phyloP scores from a whole-genome alignment of 1,140 invertebrate genomes.

The Rhagoletis pomonella region DNA sequence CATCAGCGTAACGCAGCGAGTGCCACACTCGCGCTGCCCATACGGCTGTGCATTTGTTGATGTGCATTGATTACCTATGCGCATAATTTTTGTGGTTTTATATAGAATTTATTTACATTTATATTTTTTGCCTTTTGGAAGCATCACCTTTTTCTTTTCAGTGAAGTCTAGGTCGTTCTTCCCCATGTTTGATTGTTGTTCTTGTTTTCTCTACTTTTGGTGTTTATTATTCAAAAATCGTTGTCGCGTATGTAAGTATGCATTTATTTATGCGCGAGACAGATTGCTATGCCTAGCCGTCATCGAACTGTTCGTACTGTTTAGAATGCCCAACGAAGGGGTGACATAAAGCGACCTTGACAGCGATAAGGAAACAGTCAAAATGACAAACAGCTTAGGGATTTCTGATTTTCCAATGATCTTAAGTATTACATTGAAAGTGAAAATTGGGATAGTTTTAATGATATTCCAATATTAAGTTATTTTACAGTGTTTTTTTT shows the following conservation, averaged over 20 bases:
- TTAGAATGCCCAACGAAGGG: background rate
- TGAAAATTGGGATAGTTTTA: constrained; percentile 3
- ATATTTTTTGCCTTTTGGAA: constrained; percentile 33
- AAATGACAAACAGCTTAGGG: constrained; percentile 13
- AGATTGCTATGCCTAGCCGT: background rate
- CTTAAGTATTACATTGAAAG: background rate
- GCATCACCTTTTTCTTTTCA: constrained; percentile 16
- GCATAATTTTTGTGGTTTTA: constrained; percentile 33
- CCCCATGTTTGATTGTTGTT: background rate
- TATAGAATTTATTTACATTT: constrained; percentile 43
- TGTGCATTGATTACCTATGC: constrained; percentile 9
- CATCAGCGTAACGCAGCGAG: background rate
- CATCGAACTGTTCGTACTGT: background rate
- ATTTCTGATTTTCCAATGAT: too few relatives aligned
- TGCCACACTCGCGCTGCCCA: constrained; percentile 25
- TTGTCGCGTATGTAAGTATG: background rate
- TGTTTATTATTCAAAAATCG: constrained; percentile 19
- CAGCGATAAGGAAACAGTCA: background rate
- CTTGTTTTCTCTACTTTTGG: too few relatives aligned
- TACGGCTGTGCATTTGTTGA: constrained; percentile 9
- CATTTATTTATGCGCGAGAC: background rate
- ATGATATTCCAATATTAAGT: constrained; percentile 23
- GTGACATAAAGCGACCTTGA: background rate
- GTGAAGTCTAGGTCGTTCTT: background rate
- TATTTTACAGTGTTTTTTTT: too few relatives aligned